phyloP scores from a whole-genome alignment of 2,888 invertebrate genomes.

The Automeris io region DNA sequence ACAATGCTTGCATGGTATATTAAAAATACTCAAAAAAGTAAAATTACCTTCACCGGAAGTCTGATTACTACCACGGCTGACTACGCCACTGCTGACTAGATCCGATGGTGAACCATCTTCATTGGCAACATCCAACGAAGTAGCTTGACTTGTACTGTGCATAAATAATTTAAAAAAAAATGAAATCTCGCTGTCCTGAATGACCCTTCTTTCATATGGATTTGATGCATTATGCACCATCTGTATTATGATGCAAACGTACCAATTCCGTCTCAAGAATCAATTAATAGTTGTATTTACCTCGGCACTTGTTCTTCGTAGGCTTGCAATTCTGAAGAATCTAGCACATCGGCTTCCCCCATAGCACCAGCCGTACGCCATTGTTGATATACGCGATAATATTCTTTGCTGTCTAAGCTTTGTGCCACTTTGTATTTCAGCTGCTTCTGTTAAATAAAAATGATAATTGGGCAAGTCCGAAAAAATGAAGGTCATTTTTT shows the following conservation, averaged over 20 bases:
- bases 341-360: constrained; percentile 76
- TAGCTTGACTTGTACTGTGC: constrained; percentile 16
- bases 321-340: constrained; percentile 46
- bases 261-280: not conserved
- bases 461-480: not conserved
- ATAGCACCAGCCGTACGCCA: constrained; percentile 75
- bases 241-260: not conserved
- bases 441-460: constrained; percentile 78
- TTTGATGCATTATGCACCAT: too few species aligned
- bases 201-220: too few species aligned
- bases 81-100: constrained; percentile 66
- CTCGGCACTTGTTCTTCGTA: constrained; percentile 49
- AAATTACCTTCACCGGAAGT: constrained; percentile 53
- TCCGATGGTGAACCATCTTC: constrained; percentile 64
- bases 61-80: constrained; percentile 56
- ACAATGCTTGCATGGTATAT: too few species aligned
- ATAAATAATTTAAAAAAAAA: not conserved
- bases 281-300: constrained; percentile 25
- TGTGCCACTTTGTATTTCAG: constrained; percentile 94
- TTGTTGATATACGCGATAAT: constrained; percentile 84
- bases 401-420: constrained; percentile 94
- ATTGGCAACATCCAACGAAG: constrained; percentile 53
- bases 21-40: too few species aligned
- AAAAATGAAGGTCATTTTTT: not conserved
- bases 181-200: too few species aligned